Conservation (phyloP, 2,797 vertebrate species). For the Falco peregrinus region DNA sequence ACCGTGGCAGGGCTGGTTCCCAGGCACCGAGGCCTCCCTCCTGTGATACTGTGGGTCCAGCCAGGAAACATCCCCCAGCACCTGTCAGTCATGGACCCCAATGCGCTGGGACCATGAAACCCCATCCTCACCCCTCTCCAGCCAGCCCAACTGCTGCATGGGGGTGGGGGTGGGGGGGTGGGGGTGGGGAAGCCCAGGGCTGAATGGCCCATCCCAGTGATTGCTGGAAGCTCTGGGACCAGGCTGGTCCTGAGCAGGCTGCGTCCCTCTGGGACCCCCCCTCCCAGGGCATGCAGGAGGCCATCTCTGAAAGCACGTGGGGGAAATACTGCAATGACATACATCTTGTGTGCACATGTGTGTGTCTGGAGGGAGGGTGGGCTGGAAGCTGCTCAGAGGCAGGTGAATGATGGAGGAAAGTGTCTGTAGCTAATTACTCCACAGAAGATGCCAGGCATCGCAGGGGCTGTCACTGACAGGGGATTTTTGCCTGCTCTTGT, state of each 20-base stretch:
- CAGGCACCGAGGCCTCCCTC: neutral
- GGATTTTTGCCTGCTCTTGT: neutral
- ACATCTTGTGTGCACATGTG: neutral
- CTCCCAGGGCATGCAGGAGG: neutral
- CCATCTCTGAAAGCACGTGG: neutral
- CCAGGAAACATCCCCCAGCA: neutral
- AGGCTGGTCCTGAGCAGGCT: neutral
- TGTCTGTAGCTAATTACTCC: no score
- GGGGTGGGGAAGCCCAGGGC: neutral
- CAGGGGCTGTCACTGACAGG: neutral
- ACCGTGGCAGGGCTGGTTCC: neutral
- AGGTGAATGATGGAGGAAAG: neutral
- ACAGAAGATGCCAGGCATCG: accelerated
- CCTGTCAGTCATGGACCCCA: neutral
- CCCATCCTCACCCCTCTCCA: neutral
- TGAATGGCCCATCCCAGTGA: neutral
- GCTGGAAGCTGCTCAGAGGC: neutral
- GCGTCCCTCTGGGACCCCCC: accelerated
- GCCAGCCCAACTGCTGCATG: neutral
- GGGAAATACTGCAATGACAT: accelerated
- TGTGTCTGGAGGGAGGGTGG: neutral
- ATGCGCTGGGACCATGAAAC: accelerated
- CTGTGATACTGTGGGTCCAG: accelerated
- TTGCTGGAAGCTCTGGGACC: neutral
- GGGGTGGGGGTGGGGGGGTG: no score